phyloP scores from a whole-genome alignment of 2,888 invertebrate genomes.

The Cartodere bifasciata region DNA sequence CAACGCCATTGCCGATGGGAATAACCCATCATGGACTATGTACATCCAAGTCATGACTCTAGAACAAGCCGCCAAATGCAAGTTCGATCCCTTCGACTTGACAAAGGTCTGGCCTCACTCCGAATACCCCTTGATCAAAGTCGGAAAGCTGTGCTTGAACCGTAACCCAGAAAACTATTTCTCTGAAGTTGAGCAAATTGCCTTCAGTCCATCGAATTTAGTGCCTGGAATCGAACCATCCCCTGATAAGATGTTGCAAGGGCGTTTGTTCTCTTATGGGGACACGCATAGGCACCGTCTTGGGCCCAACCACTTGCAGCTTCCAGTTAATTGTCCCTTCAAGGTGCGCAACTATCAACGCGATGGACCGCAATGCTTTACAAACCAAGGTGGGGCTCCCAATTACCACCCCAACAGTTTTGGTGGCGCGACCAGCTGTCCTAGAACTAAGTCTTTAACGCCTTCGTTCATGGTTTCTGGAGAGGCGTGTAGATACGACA shows the following conservation, averaged over 20 bases:
- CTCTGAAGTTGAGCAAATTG: slow-evolving; percentile 80
- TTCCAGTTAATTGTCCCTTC: slow-evolving; percentile 89
- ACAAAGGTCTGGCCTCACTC: slow-evolving; percentile 82
- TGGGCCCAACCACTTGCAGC: slow-evolving; percentile 78
- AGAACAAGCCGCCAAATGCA: slow-evolving; percentile 62
- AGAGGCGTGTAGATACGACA: slow-evolving; percentile 64
- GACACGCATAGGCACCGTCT: slow-evolving; percentile 83
- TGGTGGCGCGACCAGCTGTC: slow-evolving; percentile 61
- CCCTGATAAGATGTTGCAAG: slow-evolving; percentile 83
- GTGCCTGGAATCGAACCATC: slow-evolving; percentile 84
- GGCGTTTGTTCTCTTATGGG: slow-evolving; percentile 69
- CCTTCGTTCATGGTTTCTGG: slow-evolving; percentile 49
- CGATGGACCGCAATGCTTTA: slow-evolving; percentile 65
- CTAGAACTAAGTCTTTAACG: slow-evolving; percentile 42
- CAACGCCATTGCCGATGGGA: slow-evolving; percentile 64
- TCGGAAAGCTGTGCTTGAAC: slow-evolving; percentile 72
- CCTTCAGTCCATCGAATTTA: slow-evolving; percentile 76
- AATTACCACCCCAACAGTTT: slow-evolving; percentile 95
- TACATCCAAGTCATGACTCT: slow-evolving; percentile 73
- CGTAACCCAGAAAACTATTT: slow-evolving; percentile 83
- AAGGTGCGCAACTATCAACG: slow-evolving; percentile 68
- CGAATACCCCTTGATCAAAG: slow-evolving; percentile 72
- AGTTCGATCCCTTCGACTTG: slow-evolving; percentile 81
- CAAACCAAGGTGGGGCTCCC: slow-evolving; percentile 75
- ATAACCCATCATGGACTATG: slow-evolving; percentile 64